Evolutionary conservation across 2,113 vertebrate species (phyloP).

Genomic region (Stercorarius parasiticus): DNA sequence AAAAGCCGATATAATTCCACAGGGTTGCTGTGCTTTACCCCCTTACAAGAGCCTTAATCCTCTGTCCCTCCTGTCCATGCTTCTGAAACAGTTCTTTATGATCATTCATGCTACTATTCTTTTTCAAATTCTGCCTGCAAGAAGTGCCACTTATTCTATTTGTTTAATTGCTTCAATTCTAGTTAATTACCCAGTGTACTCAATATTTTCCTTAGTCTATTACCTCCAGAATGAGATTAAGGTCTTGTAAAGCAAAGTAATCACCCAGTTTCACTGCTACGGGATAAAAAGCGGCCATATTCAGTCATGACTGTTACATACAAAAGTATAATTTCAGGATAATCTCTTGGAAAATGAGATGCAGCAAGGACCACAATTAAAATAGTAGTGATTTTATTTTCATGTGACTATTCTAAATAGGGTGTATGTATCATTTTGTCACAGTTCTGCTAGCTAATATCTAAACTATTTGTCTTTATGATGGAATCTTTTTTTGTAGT

Average conservation of each 20-base stretch:
- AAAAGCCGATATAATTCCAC: background rate
- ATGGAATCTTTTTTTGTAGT: background rate
- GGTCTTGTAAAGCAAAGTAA: background rate
- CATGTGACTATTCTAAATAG: background rate
- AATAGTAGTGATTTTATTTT: background rate
- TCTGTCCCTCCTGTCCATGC: background rate
- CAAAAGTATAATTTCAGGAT: background rate
- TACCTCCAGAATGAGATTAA: background rate
- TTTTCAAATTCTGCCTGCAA: background rate
- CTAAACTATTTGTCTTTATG: background rate
- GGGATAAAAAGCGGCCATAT: background rate
- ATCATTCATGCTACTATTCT: background rate
- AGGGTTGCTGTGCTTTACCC: background rate
- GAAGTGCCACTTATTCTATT: background rate
- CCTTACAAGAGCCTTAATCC: background rate
- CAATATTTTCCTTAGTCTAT: background rate
- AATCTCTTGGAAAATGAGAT: background rate
- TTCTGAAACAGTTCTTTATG: background rate
- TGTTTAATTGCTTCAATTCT: constrained; percentile 11
- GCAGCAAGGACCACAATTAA: background rate
- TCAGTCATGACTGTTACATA: background rate
- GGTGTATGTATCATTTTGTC: background rate
- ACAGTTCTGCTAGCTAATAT: background rate
- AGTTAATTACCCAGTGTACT: background rate
- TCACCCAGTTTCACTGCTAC: background rate